Base-by-base conservation (phyloP, 2,113 vertebrate genomes). In the Engraulis encrasicolus region DNA sequence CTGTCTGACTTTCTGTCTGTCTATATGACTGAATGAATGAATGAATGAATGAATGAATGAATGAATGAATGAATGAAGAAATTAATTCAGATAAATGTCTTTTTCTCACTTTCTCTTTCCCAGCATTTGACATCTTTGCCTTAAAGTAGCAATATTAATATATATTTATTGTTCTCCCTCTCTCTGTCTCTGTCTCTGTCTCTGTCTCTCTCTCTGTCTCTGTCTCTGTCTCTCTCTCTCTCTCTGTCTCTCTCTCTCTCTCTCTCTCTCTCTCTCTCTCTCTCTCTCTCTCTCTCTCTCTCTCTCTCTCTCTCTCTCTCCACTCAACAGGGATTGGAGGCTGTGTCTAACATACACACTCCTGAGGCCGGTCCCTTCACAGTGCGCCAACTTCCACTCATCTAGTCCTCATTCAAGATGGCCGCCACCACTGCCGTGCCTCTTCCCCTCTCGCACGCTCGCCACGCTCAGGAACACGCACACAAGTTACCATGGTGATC, bases 401-500 rank as follows among this genome's bases (percentile, higher is more conserved):
- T 89, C 83, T 50, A 50, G 81, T 85, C 83, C 87, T 74, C 11
- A 18, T 88, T 83, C 83, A 82, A 61, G 1, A 37, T 81, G 48
- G 58, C 58, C 58, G 11, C 58, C 58, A n/a, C n/a, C n/a, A n/a
- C n/a, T n/a, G 6, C 58, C 2, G 58, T 9, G 23, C 27, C 23
- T 23, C 58, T 87, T 86, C 90, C 89, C 89, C 80, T 90, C 78
- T 88, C 89, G 85, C 85, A 89, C 84, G 85, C 81, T 17, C 86
- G n/a, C n/a, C n/a, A 87, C 78, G 80, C 82, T 88, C 78, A 81
- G 83, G 92, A 91, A 87, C 89, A 82, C 86, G 90, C 88, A 90
- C 81, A 81, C 61, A 52, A 80, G 85, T 86, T 94, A 96, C 94
- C 94, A 96, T 97, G 96, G 96, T 97, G 96, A 97, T 96, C 92